Evolutionary conservation across 2,888 invertebrate genomes (phyloP).

Genomic region (Himalopsyche anomala): DNA sequence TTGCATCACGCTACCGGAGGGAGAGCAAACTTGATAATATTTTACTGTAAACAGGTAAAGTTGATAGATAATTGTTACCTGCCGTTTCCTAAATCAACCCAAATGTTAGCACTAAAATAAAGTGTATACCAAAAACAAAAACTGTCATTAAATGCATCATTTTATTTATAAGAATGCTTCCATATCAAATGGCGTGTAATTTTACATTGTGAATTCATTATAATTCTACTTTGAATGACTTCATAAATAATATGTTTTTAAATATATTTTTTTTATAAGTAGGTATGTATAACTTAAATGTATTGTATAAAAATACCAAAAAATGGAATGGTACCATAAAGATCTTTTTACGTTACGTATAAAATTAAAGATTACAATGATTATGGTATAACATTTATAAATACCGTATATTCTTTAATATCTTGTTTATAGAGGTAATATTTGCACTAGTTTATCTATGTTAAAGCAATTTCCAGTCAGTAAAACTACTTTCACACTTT

Average conservation of each 20-base stretch:
- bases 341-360: slow-evolving; percentile 14
- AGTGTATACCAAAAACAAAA: background rate
- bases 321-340: slow-evolving; percentile 23
- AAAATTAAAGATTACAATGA: background rate
- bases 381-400: background rate
- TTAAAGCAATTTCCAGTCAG: no score
- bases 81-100: background rate
- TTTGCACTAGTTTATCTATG: no score
- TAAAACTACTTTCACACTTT: background rate
- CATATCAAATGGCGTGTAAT: background rate
- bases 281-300: background rate
- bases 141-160: background rate
- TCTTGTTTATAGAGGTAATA: no score
- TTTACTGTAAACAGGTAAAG: no score
- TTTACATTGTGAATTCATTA: background rate
- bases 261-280: slow-evolving; percentile 5
- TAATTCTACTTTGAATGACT: background rate
- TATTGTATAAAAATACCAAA: slow-evolving; percentile 22
- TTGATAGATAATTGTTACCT: no score
- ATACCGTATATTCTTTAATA: background rate
- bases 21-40: no score
- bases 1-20: no score
- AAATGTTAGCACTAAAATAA: background rate
- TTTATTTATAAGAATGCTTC: background rate
- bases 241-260: slow-evolving; percentile 1